A percentile compares a stretch with the other conserved stretches of the same genome.
These are phyloP conservation scores for Caenorhabditis latens DNA, from an alignment of 1,140 invertebrate species.

Conservation along the genomic window DNA sequence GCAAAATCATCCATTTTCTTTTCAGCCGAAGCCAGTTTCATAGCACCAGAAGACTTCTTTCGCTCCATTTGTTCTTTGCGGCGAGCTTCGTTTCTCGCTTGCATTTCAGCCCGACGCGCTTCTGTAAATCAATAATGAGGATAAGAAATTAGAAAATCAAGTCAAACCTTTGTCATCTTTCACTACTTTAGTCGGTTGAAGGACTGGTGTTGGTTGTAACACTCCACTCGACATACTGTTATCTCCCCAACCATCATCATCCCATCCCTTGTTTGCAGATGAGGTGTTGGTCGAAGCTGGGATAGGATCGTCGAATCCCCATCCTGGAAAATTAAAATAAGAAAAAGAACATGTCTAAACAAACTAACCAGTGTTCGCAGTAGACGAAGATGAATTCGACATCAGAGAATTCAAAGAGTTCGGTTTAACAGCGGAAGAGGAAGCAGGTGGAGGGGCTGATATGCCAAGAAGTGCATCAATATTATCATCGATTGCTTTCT, in stretches of 20 bases:
- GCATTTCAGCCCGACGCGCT: constrained; percentile 61
- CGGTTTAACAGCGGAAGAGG: constrained; percentile 5
- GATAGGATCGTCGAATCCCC: constrained; percentile 59
- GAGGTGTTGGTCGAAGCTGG: neutral
- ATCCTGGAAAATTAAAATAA: neutral
- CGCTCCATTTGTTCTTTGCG: constrained; percentile 68
- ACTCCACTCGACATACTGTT: constrained; percentile 22
- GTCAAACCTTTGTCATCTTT: constrained; percentile 45
- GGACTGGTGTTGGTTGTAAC: neutral
- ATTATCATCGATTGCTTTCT: constrained; percentile 40
- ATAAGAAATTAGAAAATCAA: neutral
- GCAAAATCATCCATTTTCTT: constrained; percentile 60
- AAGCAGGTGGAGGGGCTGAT: constrained; percentile 5
- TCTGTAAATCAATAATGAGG: constrained; percentile 51
- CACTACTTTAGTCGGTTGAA: neutral
- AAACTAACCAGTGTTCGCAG: neutral
- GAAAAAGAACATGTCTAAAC: neutral
- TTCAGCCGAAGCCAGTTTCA: constrained; percentile 63
- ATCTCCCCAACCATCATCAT: constrained; percentile 59
- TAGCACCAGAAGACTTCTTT: constrained; percentile 64
- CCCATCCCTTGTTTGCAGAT: constrained; percentile 58
- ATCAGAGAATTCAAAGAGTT: constrained; percentile 42
- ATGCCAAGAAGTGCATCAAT: constrained; percentile 50
- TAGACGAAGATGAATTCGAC: neutral
- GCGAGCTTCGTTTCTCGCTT: constrained; percentile 65